Conservation (phyloP, 2,888 invertebrate species). For the Megamerina dolium region DNA sequence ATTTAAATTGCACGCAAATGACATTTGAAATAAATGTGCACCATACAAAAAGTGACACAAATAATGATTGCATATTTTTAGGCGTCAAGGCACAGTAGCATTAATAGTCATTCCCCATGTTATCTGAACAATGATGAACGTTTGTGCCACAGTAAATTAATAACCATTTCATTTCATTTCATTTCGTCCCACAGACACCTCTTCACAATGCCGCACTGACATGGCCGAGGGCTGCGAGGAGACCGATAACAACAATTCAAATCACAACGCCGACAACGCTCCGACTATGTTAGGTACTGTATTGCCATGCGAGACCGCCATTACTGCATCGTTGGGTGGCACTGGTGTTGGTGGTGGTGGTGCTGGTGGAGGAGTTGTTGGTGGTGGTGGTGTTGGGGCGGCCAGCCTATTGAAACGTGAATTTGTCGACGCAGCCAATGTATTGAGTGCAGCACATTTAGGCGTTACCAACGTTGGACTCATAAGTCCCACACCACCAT, state of each 20-base stretch:
- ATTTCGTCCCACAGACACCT: no score
- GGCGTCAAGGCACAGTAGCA: not conserved
- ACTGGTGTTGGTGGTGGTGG: slow-evolving; percentile 16
- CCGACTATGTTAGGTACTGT: slow-evolving; percentile 49
- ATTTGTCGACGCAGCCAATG: slow-evolving; percentile 39
- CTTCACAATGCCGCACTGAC: slow-evolving; percentile 64
- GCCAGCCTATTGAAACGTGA: slow-evolving; percentile 49
- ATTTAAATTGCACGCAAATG: no score
- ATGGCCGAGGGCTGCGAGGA: slow-evolving; percentile 67
- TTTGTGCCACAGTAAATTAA: no score
- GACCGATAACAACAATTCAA: slow-evolving; percentile 42
- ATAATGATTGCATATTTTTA: slow-evolving; percentile 6
- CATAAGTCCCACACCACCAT: slow-evolving; percentile 16
- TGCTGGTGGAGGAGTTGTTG: no score
- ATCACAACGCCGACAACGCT: slow-evolving; percentile 29
- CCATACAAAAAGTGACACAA: no score
- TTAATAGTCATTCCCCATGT: no score
- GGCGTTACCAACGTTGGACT: slow-evolving; percentile 26
- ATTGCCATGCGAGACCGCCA: slow-evolving; percentile 48
- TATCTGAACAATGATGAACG: no score
- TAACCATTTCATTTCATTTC: no score
- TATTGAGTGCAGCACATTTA: slow-evolving; percentile 32
- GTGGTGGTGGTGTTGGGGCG: slow-evolving; percentile 28
- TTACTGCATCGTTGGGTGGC: slow-evolving; percentile 43
- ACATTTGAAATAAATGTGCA: no score